Evolutionary conservation across 2,888 invertebrate species (phyloP).

Genomic region (Drosophila paranaensis): DNA sequence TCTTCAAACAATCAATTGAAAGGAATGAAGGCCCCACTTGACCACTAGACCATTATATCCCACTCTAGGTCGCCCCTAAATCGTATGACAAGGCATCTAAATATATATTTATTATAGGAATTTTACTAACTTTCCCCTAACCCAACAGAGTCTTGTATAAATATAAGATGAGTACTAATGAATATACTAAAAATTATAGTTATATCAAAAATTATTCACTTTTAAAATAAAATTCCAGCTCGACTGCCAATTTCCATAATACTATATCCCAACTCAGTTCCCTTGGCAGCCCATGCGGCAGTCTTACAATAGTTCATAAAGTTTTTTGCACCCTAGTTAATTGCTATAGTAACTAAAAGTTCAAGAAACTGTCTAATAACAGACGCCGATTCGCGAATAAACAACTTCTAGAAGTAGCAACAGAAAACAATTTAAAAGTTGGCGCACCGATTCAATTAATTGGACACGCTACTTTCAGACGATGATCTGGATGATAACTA

Average conservation of each 20-base stretch:
- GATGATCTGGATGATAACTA: slow-evolving; percentile 80
- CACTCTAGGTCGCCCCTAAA: not conserved
- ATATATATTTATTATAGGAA: not conserved
- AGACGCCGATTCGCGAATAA: slow-evolving; percentile 40
- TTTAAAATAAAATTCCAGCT: not conserved
- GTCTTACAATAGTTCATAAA: slow-evolving; percentile 40
- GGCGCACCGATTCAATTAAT: slow-evolving; percentile 17
- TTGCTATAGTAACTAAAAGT: slow-evolving; percentile 78
- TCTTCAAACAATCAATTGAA: not conserved
- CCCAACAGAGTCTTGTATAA: not conserved
- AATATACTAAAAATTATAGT: not conserved
- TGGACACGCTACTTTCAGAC: slow-evolving; percentile 63
- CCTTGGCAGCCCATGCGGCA: no score
- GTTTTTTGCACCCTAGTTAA: slow-evolving; percentile 49
- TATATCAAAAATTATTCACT: not conserved
- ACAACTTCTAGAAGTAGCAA: slow-evolving; percentile 12
- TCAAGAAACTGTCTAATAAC: slow-evolving; percentile 68
- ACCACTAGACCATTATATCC: no score
- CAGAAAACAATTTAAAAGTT: slow-evolving; percentile 3
- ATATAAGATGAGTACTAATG: not conserved
- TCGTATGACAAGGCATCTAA: not conserved
- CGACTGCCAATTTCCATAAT: not conserved
- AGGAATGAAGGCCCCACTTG: no score
- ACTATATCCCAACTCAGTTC: not conserved
- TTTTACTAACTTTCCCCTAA: not conserved